Base-by-base conservation (phyloP, 2,113 vertebrate genomes). In the Trematomus loennbergii region DNA sequence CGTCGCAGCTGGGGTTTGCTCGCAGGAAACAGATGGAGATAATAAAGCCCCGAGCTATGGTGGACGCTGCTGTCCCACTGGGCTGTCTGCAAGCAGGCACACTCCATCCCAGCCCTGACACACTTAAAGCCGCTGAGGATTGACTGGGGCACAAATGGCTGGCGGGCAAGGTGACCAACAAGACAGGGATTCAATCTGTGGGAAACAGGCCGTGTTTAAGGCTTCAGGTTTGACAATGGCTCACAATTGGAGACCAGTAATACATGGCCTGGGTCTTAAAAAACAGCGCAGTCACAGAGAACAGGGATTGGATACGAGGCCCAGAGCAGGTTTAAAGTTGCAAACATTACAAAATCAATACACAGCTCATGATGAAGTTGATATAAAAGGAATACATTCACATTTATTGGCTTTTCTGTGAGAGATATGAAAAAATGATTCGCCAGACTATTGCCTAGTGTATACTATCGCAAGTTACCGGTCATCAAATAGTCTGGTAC, bases 21-120 rank as follows among this genome's bases (percentile, higher is more conserved):
- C 52, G 50, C 67, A 87, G 82, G 84, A 90, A 91, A 89, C 85
- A 91, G 82, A 93, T 93, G 85, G 86, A 75, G 71, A 78, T 66
- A 88, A 84, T 86, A 90, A 88, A 88, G 66, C 72, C 52, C 40
- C 53, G 75, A 82, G 85, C 72, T 63, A 33, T 40, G 80, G 67
- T 68, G 83, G 81, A 91, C 36, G 48, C 22, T 53, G 55, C 3
- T 16, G 61, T 86, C 76, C 78, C 87, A 69, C 29, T 10, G 73
- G 86, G 59, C 60, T 62, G 52, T 60, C 81, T 76, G 16, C 43
- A 13, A 58, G 66, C 63, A 79, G 75, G 50, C 73, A 43, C 72
- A 67, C 75, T 75, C 67, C 45, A 74, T 79, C 69, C 79, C 66
- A 29, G 58, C 58, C 20, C 53, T 71, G 78, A 81, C 73, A 79